These are phyloP conservation scores for Brachypterus glaber DNA, from an alignment of 2,888 invertebrate genomes.

Conservation along the genomic window DNA sequence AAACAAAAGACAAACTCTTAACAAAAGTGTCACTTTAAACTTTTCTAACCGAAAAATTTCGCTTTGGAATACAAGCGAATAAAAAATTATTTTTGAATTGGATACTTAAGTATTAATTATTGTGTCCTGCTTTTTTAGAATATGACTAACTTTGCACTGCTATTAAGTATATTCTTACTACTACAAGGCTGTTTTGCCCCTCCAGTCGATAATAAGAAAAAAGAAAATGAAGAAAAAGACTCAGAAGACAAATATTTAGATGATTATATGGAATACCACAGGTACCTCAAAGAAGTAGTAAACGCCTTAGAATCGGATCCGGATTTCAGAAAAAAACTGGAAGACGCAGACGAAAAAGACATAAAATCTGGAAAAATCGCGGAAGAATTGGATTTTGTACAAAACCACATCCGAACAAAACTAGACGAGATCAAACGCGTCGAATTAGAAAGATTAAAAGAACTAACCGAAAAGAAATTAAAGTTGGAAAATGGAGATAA, in stretches of 20 bases:
- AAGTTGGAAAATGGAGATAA: conserved; percentile 40
- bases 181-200: conserved; percentile 40
- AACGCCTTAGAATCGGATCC: conserved; percentile 82
- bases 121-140: no score
- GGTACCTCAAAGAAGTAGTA: conserved; percentile 85
- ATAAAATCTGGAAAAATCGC: conserved; percentile 87
- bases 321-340: conserved; percentile 69
- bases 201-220: conserved; percentile 38
- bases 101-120: no score
- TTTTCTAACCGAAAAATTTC: no score
- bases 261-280: conserved; percentile 68
- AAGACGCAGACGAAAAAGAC: conserved; percentile 72
- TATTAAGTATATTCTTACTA: conserved; percentile 9
- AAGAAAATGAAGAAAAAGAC: conserved; percentile 29
- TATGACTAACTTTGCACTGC: neutral
- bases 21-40: no score
- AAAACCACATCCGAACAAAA: conserved; percentile 75
- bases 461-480: conserved; percentile 50
- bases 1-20: no score
- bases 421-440: conserved; percentile 87
- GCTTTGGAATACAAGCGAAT: no score
- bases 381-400: conserved; percentile 79
- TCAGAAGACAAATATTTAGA: conserved; percentile 31
- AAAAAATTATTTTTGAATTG: no score
- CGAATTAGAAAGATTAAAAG: conserved; percentile 73